Conservation (phyloP, 2,113 vertebrate genomes). For the Odocoileus virginianus region DNA sequence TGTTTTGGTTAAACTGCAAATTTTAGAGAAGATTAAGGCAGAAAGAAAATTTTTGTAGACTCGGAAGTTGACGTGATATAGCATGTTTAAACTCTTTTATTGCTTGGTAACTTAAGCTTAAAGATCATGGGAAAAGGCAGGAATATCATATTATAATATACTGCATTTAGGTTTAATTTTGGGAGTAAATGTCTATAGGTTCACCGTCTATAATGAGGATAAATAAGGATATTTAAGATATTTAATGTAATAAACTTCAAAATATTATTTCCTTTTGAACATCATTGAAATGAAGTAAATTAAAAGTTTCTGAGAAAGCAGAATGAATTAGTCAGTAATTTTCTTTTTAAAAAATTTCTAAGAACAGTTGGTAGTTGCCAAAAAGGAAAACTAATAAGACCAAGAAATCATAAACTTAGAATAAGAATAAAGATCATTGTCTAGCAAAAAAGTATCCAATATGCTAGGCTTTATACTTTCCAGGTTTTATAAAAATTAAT, state of each 20-base stretch:
- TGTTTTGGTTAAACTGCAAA: not conserved
- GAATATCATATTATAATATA: not conserved
- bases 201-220: not conserved
- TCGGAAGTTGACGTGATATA: not conserved
- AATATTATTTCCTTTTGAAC: not conserved
- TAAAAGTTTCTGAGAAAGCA: not conserved
- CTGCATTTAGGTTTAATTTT: not conserved
- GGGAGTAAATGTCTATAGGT: not conserved
- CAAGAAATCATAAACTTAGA: slow-evolving; percentile 35
- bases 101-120: not conserved
- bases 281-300: not conserved
- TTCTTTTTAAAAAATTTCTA: not conserved
- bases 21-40: not conserved
- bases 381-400: not conserved
- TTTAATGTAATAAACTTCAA: not conserved
- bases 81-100: not conserved
- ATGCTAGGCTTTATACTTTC: slow-evolving; percentile 17
- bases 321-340: slow-evolving; percentile 14
- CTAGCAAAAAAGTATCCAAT: not conserved
- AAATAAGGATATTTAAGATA: not conserved
- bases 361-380: slow-evolving; percentile 35
- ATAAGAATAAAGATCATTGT: slow-evolving; percentile 28
- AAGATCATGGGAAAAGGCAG: not conserved
- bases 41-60: not conserved
- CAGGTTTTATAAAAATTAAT: slow-evolving; percentile 44